These are phyloP conservation scores for Anoplophora glabripennis DNA, from an alignment of 1,140 invertebrate genomes.

Conservation along the genomic window DNA sequence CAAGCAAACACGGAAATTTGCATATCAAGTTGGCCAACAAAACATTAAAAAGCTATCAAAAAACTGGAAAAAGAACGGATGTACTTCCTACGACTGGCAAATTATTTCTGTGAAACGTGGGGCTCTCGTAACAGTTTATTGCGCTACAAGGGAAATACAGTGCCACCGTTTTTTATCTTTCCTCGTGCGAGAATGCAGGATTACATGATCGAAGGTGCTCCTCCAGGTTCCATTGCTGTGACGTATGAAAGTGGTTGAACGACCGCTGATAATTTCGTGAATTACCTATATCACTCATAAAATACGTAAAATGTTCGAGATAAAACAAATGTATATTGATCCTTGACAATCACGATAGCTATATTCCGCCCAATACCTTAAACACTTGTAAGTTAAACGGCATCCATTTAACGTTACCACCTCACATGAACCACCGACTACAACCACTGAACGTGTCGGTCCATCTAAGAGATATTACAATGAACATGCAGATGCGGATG, in stretches of 20 bases:
- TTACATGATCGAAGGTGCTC: slow-evolving; percentile 28
- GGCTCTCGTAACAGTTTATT: slow-evolving; percentile 48
- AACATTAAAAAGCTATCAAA: slow-evolving; percentile 17
- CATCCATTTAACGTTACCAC: slow-evolving; percentile 34
- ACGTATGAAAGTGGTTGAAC: slow-evolving; percentile 34
- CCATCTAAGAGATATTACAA: slow-evolving; percentile 31
- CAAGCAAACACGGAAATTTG: slow-evolving; percentile 9
- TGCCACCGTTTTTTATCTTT: slow-evolving; percentile 31
- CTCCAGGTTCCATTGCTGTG: slow-evolving; percentile 26
- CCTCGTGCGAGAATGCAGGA: slow-evolving; percentile 10
- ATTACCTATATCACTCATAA: slow-evolving; percentile 29
- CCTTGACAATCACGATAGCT: slow-evolving; percentile 8
- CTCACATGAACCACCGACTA: slow-evolving; percentile 43
- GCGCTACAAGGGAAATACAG: slow-evolving; percentile 46
- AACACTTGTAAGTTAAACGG: slow-evolving; percentile 21
- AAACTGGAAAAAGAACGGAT: slow-evolving; percentile 11
- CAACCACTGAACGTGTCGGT: slow-evolving; percentile 46
- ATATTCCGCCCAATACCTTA: slow-evolving; percentile 9
- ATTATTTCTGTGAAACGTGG: slow-evolving; percentile 50
- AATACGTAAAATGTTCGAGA: slow-evolving; percentile 19
- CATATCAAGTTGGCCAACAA: slow-evolving; percentile 10
- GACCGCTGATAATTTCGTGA: slow-evolving; percentile 28
- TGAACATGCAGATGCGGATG: not conserved
- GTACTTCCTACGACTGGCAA: slow-evolving; percentile 20
- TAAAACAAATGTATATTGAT: slow-evolving; percentile 23